A percentile compares a stretch with the other conserved stretches of the same genome.
phyloP scores from a whole-genome alignment of 1,140 invertebrate genomes.

The Caenorhabditis latens region DNA sequence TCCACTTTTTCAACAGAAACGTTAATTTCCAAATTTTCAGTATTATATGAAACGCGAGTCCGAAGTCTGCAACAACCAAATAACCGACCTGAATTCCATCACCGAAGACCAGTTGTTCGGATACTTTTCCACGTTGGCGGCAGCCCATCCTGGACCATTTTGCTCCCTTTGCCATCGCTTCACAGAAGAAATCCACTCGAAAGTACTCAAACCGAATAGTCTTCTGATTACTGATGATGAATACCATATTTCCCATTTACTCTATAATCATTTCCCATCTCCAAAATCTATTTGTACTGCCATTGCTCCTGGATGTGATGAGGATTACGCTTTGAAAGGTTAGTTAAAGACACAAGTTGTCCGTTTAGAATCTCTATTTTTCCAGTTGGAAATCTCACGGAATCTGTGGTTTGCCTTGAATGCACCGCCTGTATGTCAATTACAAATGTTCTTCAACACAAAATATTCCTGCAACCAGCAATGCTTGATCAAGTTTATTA shows the following conservation, averaged over 20 bases:
- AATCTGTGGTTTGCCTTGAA: constrained; percentile 30
- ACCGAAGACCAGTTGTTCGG: constrained; percentile 45
- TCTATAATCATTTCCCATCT: constrained; percentile 24
- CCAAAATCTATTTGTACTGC: constrained; percentile 27
- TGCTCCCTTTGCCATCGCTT: constrained; percentile 28
- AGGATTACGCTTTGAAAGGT: constrained; percentile 20
- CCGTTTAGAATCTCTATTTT: background rate
- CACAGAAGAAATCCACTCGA: constrained; percentile 37
- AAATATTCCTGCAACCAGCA: constrained; percentile 9
- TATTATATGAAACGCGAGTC: constrained; percentile 45
- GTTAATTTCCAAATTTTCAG: background rate
- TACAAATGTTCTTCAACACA: constrained; percentile 33
- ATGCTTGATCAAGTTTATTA: constrained; percentile 23
- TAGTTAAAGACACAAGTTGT: background rate
- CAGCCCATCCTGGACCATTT: constrained; percentile 21
- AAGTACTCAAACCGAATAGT: constrained; percentile 18
- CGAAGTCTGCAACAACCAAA: constrained; percentile 40
- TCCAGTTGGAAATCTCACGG: constrained; percentile 24
- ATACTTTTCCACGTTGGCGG: constrained; percentile 21
- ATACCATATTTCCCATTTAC: constrained; percentile 28
- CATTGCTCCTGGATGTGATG: constrained; percentile 10
- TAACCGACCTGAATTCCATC: constrained; percentile 11
- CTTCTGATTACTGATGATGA: constrained; percentile 34
- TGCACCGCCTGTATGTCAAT: constrained; percentile 42
- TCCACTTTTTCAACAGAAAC: background rate